Percentiles rank a stretch among this genome's conserved stretches.
phyloP scores from a whole-genome alignment of 2,113 vertebrate genomes.

The Apeltes quadracus region DNA sequence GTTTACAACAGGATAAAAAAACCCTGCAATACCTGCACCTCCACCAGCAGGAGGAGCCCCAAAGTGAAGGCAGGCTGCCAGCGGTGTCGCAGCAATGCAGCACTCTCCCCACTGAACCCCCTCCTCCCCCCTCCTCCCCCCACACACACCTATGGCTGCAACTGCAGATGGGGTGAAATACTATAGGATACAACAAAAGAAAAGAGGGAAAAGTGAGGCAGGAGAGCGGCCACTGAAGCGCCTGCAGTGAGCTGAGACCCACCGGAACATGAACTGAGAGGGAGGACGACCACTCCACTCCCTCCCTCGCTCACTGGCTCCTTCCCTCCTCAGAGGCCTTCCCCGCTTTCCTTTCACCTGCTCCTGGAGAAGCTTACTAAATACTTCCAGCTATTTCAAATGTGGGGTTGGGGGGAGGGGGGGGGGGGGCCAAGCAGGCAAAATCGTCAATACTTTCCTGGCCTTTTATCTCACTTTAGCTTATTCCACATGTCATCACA shows the following conservation, averaged over 20 bases:
- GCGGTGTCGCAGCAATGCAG: conserved; percentile 79
- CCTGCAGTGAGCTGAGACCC: too few relatives aligned
- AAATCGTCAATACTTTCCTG: conserved; percentile 16
- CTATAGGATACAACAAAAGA: conserved; percentile 41
- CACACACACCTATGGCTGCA: conserved; percentile 24
- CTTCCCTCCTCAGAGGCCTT: conserved; percentile 9
- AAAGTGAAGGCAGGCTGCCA: conserved; percentile 30
- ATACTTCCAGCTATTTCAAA: conserved; percentile 47
- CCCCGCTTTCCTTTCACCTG: conserved; percentile 41
- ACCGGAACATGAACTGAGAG: background rate
- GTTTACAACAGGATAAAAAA: conserved; percentile 29
- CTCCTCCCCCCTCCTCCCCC: background rate
- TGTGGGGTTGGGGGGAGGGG: too few relatives aligned
- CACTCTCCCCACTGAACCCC: conserved; percentile 37
- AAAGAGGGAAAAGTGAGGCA: too few relatives aligned
- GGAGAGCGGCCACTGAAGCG: too few relatives aligned
- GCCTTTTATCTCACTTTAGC: conserved; percentile 8
- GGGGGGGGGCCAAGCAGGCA: background rate
- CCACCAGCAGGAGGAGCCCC: conserved; percentile 67
- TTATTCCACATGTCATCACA: too few relatives aligned
- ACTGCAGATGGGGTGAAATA: conserved; percentile 53
- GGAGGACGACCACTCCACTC: conserved; percentile 36
- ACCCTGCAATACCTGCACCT: background rate
- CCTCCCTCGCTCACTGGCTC: conserved; percentile 17
- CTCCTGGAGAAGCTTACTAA: conserved; percentile 33